A percentile compares a stretch with the other conserved stretches of the same genome.
Conservation (phyloP, 2,888 invertebrate species). For the Argyra leucocephala region DNA sequence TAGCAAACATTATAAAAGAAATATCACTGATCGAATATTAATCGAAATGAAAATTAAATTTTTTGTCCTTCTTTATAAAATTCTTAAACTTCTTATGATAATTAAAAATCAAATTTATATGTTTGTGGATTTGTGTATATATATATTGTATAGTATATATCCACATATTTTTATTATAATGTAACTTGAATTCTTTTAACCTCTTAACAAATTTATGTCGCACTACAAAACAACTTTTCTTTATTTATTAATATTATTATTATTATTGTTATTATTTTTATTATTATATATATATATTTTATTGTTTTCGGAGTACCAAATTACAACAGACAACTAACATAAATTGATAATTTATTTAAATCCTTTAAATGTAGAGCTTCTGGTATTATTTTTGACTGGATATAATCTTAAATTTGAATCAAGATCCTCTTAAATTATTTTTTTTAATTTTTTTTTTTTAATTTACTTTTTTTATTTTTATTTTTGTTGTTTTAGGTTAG, state of each 20-base stretch:
- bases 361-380: constrained; percentile 1
- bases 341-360: constrained; percentile 6
- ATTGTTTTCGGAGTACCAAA: not conserved
- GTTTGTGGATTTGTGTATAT: too few species aligned
- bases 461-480: not conserved
- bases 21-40: too few species aligned
- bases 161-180: too few species aligned
- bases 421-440: not conserved
- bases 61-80: not conserved
- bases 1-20: too few species aligned
- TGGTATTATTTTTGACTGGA: not conserved
- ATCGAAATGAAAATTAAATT: too few species aligned
- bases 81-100: constrained; percentile 6
- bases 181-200: not conserved
- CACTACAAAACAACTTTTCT: not conserved
- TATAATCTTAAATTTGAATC: not conserved
- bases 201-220: not conserved
- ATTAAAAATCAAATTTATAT: not conserved
- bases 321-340: constrained; percentile 4
- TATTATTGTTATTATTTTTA: not conserved
- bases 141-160: too few species aligned
- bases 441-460: not conserved
- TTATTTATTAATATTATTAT: not conserved
- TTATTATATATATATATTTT: too few species aligned
- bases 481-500: too few species aligned